Evolutionary conservation across 1,140 invertebrate species (phyloP), one percentile per base, ranked within the genome.

Genomic region (Caerostris darwini): DNA sequence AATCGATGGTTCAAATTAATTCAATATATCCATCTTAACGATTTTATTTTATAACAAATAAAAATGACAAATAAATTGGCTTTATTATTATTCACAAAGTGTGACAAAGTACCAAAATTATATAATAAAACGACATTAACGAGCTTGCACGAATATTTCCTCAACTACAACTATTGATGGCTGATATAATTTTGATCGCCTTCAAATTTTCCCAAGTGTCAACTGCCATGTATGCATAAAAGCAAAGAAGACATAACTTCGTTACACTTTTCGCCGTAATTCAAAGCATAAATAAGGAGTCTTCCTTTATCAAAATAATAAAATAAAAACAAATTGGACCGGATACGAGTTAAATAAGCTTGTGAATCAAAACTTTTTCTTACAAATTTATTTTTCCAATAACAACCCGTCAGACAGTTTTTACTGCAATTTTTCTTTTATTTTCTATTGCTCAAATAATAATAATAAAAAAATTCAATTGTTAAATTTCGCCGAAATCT

Each of bases 361-460:
- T 14, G 34, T 14, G 34, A 12, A 77, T 77, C 71, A 77, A 77
- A 77, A 50, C 53, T 77, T 50, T 53, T 8, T 58, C 19, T 58
- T 85, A 8, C n/a, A 86, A 59, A 61, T 87, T 53, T 34, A 10
- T 87, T 64, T n/a, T 54, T 64, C 34, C 85, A 17, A 87, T 87
- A 87, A 61, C 57, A 34, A 14, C 58, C 17, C n/a, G 50, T 59
- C 3, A 7, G 12, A 83, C 19, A 34, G 57, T 7, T 8, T 12
- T 54, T 10, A 5, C 19, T 59, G 12, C 17, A n/a, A 3, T 61
- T 57, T 56, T 50, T 34, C 34, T 34, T 34, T 34, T 64, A 6
- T 61, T 19, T 50, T 14, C 34, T 5, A 14, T 34, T 6, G n/a
- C 12, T 57, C n/a, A 19, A 19, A 4, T 19, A 12, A 12, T 19